These are phyloP conservation scores for Zaprionus ornatus DNA, from an alignment of 1,140 invertebrate genomes.

Conservation along the genomic window DNA sequence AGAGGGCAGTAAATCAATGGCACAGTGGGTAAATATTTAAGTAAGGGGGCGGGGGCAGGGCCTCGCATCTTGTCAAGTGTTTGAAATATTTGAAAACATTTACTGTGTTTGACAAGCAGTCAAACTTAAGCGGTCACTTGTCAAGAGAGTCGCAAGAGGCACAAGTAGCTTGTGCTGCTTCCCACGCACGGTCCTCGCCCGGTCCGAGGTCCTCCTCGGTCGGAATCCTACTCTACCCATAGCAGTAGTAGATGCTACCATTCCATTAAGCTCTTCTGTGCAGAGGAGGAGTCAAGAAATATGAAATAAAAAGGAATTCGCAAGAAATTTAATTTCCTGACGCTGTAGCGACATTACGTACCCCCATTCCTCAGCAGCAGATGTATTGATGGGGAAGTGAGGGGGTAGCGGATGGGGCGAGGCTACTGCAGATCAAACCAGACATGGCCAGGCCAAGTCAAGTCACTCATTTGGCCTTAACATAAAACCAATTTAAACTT, in stretches of 20 bases:
- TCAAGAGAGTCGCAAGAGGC: slow-evolving; percentile 34
- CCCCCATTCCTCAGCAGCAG: background rate
- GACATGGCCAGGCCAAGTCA: slow-evolving; percentile 31
- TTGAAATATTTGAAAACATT: slow-evolving; percentile 81
- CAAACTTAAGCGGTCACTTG: slow-evolving; percentile 74
- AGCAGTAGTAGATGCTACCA: slow-evolving; percentile 38
- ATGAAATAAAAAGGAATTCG: slow-evolving; percentile 64
- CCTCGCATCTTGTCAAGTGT: slow-evolving; percentile 67
- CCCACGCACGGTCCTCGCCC: background rate
- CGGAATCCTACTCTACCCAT: slow-evolving; percentile 8
- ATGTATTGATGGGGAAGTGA: background rate
- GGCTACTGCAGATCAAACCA: slow-evolving; percentile 4
- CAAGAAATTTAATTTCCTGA: slow-evolving; percentile 80
- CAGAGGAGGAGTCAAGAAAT: slow-evolving; percentile 30
- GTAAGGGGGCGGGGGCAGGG: background rate
- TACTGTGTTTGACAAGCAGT: slow-evolving; percentile 78
- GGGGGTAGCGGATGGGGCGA: slow-evolving; percentile 8
- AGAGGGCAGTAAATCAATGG: slow-evolving; percentile 7
- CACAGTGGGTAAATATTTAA: slow-evolving; percentile 17
- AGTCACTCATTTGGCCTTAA: slow-evolving; percentile 79
- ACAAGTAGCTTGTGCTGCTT: background rate
- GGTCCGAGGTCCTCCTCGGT: background rate
- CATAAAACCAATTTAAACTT: slow-evolving; percentile 82
- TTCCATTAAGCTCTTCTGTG: slow-evolving; percentile 42
- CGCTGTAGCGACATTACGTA: slow-evolving; percentile 56